Base-by-base conservation (phyloP, 2,888 invertebrate species). In the Drosophila greeni region DNA sequence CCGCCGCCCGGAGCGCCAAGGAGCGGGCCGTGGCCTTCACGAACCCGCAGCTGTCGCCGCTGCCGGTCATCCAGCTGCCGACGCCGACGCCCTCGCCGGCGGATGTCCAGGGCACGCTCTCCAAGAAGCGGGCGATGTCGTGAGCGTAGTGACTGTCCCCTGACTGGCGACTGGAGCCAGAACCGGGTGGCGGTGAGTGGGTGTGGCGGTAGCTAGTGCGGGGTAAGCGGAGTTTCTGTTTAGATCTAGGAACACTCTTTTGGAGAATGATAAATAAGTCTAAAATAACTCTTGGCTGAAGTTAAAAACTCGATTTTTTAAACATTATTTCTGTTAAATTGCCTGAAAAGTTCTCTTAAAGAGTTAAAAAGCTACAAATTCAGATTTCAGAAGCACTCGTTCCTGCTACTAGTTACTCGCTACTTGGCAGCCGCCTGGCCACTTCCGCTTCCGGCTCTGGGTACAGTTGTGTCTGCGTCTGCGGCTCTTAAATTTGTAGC, bases 21-120 rank as follows among this genome's bases (percentile, higher is more conserved):
- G 87, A 88, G 73, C 84, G 86, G 14, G 84, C 87, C 14, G 87
- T 88, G 5, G 86, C 89, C 56, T 89, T 86, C 59, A 88, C 88
- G 75, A 88, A 88, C 85, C 88, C 88, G 0, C 88, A 87, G 61
- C 67, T 88, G 39, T 74, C 86, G 1, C 37, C 58, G 36, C 62
- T 87, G 60, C 87, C 88, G 26, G 85, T 87, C 68, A 86, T 87
- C 51, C 87, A 86, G 70, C 73, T 86, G 73, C 81, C 87, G 18
- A 18, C 37, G 37, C 18, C 37, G 14, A 23, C 37, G 18, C 40
- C 53, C 12, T 56, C 85, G 56, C 83, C 86, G 18, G 67, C 74
- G 20, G 76, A 80, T 37, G 75, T 80, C 59, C 79, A 79, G 62
- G 87, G 86, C n/a, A 86, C 86, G 62, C 78, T 88, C 52, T 81